A percentile compares a stretch with the other conserved stretches of the same genome.
Conservation (phyloP, 2,113 vertebrate genomes). For the Hippopotamus amphibius region DNA sequence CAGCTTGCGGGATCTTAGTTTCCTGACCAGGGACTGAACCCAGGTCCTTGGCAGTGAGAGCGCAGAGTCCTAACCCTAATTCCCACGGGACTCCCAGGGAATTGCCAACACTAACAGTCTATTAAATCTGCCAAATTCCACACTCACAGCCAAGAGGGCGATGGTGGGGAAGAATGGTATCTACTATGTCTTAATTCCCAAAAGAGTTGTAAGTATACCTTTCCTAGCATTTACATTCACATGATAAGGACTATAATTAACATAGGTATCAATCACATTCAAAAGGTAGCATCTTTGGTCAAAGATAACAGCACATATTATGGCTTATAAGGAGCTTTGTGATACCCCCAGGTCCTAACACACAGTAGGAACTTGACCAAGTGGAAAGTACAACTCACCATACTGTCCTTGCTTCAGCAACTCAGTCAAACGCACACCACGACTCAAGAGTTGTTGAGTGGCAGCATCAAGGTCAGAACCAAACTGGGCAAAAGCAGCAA, state of each 20-base stretch:
- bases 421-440: constrained; percentile 97
- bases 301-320: background rate
- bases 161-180: background rate
- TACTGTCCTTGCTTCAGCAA: constrained; percentile 99
- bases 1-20: background rate
- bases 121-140: background rate
- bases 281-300: background rate
- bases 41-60: background rate
- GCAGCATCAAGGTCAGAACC: constrained; percentile 98
- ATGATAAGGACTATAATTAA: background rate
- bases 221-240: background rate
- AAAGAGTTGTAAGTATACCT: background rate
- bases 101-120: background rate
- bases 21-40: background rate
- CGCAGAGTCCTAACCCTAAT: background rate
- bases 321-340: fast-evolving
- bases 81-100: background rate
- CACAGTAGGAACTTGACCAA: background rate
- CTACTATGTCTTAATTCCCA: background rate
- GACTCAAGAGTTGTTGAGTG: constrained; percentile 97
- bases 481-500: constrained; percentile 98
- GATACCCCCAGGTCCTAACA: background rate
- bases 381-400: constrained; percentile 87
- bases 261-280: background rate
- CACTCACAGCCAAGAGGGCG: background rate